Evolutionary conservation across 1,140 invertebrate genomes (phyloP), one percentile per base, ranked within the genome.

Genomic region (Anastrepha ludens): DNA sequence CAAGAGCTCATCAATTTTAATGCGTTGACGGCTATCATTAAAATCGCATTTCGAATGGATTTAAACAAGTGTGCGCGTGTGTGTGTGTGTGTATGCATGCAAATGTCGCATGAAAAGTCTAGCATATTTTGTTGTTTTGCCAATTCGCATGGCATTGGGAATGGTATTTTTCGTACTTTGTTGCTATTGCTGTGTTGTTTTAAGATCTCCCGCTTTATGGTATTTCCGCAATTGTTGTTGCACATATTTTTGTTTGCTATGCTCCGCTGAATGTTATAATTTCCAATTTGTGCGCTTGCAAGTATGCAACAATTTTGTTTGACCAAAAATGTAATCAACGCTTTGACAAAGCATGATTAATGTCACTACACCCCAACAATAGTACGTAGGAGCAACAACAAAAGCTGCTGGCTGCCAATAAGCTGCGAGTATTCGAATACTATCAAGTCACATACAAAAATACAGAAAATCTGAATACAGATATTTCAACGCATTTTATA

Each of bases 311-410:
- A 41, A 39, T 74, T 41, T 41, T 47, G 67, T 74, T 74, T 47
- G 67, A 47, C 67, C 67, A 47, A 74, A 47, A 47, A 47, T 47
- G 41, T 74, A 47, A 74, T 47, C 67, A 74, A 74, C 67, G 67
- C 67, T 41, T 74, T n/a, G 67, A 74, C 44, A 74, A 74, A 74
- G 44, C 67, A 74, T 74, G 67, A 74, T 74, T 74, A 74, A 74
- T 74, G 67, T 15, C 67, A n/a, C 41, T 17, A 74, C 41, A 47
- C 29, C 29, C 29, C 0, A 29, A n/a, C 41, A 44, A 44, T 15
- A 44, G 39, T 15, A 74, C 11, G 2, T 55, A 41, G 13, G 2
- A 11, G 2, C 29, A 70, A 70, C 41, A 70, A 47, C 13, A 70
- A 47, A 3, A 17, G 4, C 50, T 6, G 11, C 50, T 11, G 11